Conservation (phyloP, 2,797 vertebrate species). For the Phataginus tetradactyla region DNA sequence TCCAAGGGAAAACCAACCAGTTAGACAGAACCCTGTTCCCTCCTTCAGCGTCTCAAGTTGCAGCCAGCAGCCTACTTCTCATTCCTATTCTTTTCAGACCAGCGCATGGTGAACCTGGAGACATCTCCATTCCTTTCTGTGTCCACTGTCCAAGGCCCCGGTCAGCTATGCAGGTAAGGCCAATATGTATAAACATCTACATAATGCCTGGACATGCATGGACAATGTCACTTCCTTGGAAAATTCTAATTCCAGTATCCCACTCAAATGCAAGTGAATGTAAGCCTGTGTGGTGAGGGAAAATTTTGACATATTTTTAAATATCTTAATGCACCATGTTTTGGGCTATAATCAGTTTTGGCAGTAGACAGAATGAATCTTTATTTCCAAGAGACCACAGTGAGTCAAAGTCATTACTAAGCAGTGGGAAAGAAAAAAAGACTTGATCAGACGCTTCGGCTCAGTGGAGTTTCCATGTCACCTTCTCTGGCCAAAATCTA, state of each 20-base stretch:
- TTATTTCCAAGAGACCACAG: slow-evolving; percentile 72
- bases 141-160: neutral
- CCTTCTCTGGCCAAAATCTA: neutral
- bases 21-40: neutral
- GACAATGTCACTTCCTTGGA: neutral
- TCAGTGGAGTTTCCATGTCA: slow-evolving; percentile 61
- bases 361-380: slow-evolving; percentile 68
- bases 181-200: neutral
- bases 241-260: neutral
- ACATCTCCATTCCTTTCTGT: neutral
- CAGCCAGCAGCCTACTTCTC: neutral
- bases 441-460: slow-evolving; percentile 62
- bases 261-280: neutral
- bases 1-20: neutral
- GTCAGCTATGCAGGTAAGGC: neutral
- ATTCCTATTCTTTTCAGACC: neutral
- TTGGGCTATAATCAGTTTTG: slow-evolving; percentile 2
- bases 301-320: neutral
- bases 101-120: neutral
- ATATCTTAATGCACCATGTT: neutral
- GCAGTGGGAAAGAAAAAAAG: slow-evolving; percentile 51
- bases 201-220: accelerated
- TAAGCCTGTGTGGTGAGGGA: neutral
- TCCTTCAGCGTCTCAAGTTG: neutral
- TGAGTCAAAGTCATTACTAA: slow-evolving; percentile 78